Percentiles rank a stretch among this genome's conserved stretches.
These are phyloP conservation scores for Morpho achilles DNA, from an alignment of 2,888 invertebrate genomes.

Conservation along the genomic window DNA sequence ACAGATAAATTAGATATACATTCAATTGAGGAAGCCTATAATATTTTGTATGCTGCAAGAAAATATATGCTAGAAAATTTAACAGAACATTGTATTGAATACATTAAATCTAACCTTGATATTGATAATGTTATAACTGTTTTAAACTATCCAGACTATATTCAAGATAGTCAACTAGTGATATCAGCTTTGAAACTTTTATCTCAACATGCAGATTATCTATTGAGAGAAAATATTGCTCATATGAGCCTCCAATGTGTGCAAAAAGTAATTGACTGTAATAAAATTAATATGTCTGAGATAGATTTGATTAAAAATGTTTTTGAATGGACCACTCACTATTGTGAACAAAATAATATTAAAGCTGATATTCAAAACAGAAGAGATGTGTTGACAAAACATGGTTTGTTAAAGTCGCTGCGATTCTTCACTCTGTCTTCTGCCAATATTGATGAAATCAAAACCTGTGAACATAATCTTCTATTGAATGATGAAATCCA, in stretches of 20 bases:
- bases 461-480: conserved; percentile 49
- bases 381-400: conserved; percentile 56
- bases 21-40: conserved; percentile 80
- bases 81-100: conserved; percentile 69
- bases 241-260: conserved; percentile 72
- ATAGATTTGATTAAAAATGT: conserved; percentile 73
- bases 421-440: conserved; percentile 58
- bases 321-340: conserved; percentile 75
- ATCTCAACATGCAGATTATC: conserved; percentile 74
- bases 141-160: conserved; percentile 79
- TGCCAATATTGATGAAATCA: conserved; percentile 60
- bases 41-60: conserved; percentile 81
- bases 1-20: conserved; percentile 77
- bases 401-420: conserved; percentile 63
- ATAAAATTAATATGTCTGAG: conserved; percentile 72
- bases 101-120: conserved; percentile 74
- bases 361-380: conserved; percentile 60
- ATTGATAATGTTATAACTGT: conserved; percentile 79
- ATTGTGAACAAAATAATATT: conserved; percentile 66
- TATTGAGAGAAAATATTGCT: conserved; percentile 69
- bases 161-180: conserved; percentile 76
- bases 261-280: conserved; percentile 67
- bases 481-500: conserved; percentile 38
- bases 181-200: conserved; percentile 76
- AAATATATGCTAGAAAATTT: conserved; percentile 81